Percentiles rank a stretch among this genome's conserved stretches.
These are phyloP conservation scores for Gnathonemus echidnorhynchus DNA, from an alignment of 2,113 vertebrate species.

Conservation along the genomic window DNA sequence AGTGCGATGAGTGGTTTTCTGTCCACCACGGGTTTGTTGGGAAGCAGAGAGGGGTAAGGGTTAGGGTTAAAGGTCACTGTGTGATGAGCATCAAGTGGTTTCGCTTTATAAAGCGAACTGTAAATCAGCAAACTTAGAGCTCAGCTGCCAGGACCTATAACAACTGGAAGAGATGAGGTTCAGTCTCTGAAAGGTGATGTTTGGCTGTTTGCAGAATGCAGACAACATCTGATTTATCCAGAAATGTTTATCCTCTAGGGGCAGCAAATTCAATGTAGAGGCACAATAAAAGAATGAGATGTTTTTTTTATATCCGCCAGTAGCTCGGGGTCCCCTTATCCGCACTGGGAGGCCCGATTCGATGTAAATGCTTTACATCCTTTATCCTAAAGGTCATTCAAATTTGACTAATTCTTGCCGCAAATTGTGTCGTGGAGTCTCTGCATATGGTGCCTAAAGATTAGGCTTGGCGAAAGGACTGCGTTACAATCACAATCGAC, in stretches of 20 bases:
- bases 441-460: not conserved
- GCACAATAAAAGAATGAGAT: constrained; percentile 3
- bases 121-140: not conserved
- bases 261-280: not conserved
- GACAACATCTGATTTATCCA: not conserved
- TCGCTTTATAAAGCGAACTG: not conserved
- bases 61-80: not conserved
- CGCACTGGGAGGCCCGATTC: not conserved
- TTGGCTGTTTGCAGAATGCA: constrained; percentile 3
- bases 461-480: not conserved
- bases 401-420: constrained; percentile 14
- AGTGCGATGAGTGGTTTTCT: not conserved
- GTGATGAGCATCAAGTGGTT: not conserved
- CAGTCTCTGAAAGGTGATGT: constrained; percentile 5
- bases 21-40: not conserved
- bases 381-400: constrained; percentile 5
- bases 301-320: constrained; percentile 7
- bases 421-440: not conserved
- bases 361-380: not conserved
- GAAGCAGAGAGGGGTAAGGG: not conserved
- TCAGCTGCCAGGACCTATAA: not conserved
- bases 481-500: not conserved
- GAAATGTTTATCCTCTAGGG: constrained; percentile 10
- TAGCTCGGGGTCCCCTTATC: not conserved
- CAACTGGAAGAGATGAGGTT: constrained; percentile 8